Evolutionary conservation across 2,888 invertebrate species (phyloP).

Genomic region (Lucinisca nassula): DNA sequence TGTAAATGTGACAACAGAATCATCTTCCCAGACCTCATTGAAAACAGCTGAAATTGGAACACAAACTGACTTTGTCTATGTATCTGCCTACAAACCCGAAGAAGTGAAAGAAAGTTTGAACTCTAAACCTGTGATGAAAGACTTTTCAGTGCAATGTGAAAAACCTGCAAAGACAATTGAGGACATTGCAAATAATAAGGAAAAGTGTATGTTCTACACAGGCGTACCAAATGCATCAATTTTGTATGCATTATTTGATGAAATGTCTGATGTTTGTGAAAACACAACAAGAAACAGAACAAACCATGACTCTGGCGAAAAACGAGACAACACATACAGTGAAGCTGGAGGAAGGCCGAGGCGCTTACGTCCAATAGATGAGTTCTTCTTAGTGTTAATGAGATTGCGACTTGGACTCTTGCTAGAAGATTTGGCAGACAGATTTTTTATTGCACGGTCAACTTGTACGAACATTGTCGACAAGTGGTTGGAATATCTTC

Average conservation of each 20-base stretch:
- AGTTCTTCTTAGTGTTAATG: constrained; percentile 43
- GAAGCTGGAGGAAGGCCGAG: constrained; percentile 8
- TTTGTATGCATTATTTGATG: constrained; percentile 53
- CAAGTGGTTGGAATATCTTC: constrained; percentile 21
- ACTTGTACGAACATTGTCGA: constrained; percentile 61
- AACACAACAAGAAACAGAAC: not conserved
- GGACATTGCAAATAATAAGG: constrained; percentile 35
- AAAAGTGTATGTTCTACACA: constrained; percentile 46
- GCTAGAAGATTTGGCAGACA: constrained; percentile 52
- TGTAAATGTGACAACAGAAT: no score
- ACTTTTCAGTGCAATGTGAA: not conserved
- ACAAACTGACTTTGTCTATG: no score
- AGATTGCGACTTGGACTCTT: constrained; percentile 38
- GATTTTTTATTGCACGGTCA: constrained; percentile 44
- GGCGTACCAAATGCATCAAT: constrained; percentile 37
- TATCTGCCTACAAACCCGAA: no score
- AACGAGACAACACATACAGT: not conserved
- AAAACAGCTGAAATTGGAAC: no score
- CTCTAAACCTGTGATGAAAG: not conserved
- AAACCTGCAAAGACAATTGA: constrained; percentile 35
- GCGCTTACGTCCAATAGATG: constrained; percentile 38
- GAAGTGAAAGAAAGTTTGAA: no score
- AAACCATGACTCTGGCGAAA: no score
- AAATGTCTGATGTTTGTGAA: constrained; percentile 6
- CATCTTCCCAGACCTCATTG: no score